Percentiles rank a stretch among this genome's conserved stretches.
phyloP scores from a whole-genome alignment of 2,113 vertebrate species.

The Mormoops blainvillei region DNA sequence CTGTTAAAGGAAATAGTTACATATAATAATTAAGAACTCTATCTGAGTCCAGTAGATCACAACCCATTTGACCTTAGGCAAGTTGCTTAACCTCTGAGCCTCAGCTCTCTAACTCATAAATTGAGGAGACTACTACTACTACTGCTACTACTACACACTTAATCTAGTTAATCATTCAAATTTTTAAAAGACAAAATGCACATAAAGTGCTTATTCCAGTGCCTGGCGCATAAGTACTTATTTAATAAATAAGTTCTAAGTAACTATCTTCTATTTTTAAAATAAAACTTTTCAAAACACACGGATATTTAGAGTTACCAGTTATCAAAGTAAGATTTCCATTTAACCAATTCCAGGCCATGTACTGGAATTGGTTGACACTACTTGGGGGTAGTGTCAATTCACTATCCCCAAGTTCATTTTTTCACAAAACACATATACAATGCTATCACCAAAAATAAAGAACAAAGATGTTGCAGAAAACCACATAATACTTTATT shows the following conservation, averaged over 20 bases:
- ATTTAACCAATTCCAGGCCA: neutral
- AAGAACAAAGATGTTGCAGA: neutral
- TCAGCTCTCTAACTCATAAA: neutral
- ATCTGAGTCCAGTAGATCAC: neutral
- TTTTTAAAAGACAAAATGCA: constrained; percentile 2
- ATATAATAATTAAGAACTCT: constrained; percentile 1
- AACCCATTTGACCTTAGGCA: neutral
- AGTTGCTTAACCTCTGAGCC: neutral
- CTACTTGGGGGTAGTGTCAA: too few species aligned
- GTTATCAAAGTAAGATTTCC: neutral
- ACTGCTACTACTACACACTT: neutral
- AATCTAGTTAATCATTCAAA: neutral
- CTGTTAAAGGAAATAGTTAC: neutral
- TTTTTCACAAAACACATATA: constrained; percentile 9
- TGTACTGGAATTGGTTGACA: too few species aligned
- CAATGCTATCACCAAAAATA: neutral
- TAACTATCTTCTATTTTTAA: neutral
- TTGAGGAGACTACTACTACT: neutral
- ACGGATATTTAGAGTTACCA: neutral
- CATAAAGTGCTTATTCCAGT: neutral
- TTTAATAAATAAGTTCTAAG: neutral
- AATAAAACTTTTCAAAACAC: constrained; percentile 14
- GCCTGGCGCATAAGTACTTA: neutral
- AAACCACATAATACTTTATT: neutral
- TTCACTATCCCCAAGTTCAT: neutral